These are phyloP conservation scores for Pseudomugil gertrudae DNA, from an alignment of 2,797 vertebrate species.

Conservation along the genomic window DNA sequence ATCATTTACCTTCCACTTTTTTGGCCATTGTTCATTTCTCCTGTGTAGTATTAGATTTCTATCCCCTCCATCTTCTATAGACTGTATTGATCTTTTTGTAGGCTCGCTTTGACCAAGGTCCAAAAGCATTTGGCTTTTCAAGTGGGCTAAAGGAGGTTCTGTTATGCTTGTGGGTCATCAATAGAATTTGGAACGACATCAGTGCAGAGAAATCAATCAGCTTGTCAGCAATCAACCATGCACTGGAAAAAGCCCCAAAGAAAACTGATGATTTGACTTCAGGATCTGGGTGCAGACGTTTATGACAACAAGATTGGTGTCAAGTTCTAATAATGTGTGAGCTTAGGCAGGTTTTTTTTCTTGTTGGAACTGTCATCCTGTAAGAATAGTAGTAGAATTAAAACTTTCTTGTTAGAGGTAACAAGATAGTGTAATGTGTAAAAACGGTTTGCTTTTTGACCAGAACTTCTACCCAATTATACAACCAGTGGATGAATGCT, in stretches of 20 bases:
- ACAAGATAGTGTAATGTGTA: constrained; percentile 46
- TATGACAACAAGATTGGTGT: constrained; percentile 50
- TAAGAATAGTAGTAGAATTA: constrained; percentile 59
- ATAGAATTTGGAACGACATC: constrained; percentile 43
- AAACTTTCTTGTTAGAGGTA: constrained; percentile 62
- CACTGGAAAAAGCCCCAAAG: constrained; percentile 48
- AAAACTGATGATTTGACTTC: constrained; percentile 50
- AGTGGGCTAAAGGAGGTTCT: constrained; percentile 44
- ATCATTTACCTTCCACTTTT: constrained; percentile 63
- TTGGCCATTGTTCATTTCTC: constrained; percentile 55
- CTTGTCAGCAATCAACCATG: constrained; percentile 60
- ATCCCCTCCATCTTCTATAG: constrained; percentile 53
- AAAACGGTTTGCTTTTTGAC: constrained; percentile 52
- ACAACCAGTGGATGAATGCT: constrained; percentile 44
- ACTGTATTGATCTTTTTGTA: constrained; percentile 42
- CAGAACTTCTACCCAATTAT: constrained; percentile 34
- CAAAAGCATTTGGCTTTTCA: constrained; percentile 53
- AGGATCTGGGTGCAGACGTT: constrained; percentile 36
- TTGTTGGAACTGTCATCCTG: constrained; percentile 41
- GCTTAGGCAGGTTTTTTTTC: constrained; percentile 43
- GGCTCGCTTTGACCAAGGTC: constrained; percentile 52
- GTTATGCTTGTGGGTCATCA: constrained; percentile 31
- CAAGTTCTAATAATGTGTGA: constrained; percentile 55
- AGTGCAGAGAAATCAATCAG: constrained; percentile 49
- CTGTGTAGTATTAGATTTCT: constrained; percentile 70